Base-by-base conservation (phyloP, 2,888 invertebrate species). In the Hipparchia sbordonii region DNA sequence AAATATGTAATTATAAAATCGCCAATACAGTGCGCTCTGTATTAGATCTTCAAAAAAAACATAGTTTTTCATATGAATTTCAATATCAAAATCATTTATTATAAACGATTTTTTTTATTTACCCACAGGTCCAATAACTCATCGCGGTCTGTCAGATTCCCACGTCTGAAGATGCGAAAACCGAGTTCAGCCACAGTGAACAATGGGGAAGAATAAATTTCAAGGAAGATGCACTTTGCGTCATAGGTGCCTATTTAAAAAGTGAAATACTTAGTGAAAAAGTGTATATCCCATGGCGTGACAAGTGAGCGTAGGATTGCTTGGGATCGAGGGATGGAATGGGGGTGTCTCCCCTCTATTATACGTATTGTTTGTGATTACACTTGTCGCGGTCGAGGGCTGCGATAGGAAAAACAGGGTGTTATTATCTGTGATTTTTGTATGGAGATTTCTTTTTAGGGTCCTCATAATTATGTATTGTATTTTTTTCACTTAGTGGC, bases 301-400 rank as follows among this genome's bases (percentile, higher is more conserved):
- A 91, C 91, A 92, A 92, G 91, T 91, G 85, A 83, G 85, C 52
- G 39, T 61, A 51, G 87, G 87, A 85, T 82, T 82, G 83, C 77
- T 78, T 77, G 74, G 85, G 86, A 82, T 81, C 81, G 78, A 78
- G 80, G 81, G 80, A 76, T 78, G 9, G 61, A 51, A 54, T 39
- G 67, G 59, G 69, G 60, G 69, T 61, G 69, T 13, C 48, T 39
- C 71, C 72, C 77, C 81, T 79, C 74, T 82, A 81, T 86, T 84
- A 80, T 80, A 79, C 74, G 75, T 75, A 78, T 84, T 89, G 86
- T 87, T 86, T 86, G 84, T 79, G 82, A 78, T 74, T 82, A 76
- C 89, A 90, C 91, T 90, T 91, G 90, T 85, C 80, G 79, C 82
- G 75, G 77, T 77, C 67, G 61, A 74, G 77, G 79, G 52, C 48